Evolutionary conservation across 2,888 invertebrate genomes (phyloP).

Genomic region (Limnephilus marmoratus): DNA sequence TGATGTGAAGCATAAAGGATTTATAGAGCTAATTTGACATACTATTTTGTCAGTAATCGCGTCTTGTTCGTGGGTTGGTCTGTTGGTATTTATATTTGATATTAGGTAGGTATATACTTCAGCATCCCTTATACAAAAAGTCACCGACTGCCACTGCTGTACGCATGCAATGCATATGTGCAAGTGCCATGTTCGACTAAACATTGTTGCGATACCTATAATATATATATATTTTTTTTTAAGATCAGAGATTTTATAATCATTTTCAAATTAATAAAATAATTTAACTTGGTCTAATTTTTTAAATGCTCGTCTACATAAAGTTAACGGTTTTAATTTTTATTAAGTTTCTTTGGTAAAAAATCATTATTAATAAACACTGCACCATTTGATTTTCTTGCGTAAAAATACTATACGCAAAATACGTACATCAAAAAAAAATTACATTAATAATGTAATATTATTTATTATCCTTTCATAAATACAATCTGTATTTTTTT

Average conservation of each 20-base stretch:
- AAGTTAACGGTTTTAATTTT: not conserved
- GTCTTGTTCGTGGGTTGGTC: too few relatives aligned
- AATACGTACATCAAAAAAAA: not conserved
- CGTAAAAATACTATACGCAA: not conserved
- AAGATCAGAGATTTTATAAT: not conserved
- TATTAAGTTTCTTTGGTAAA: slow-evolving; percentile 11
- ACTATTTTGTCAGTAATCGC: too few relatives aligned
- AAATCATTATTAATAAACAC: slow-evolving; percentile 18
- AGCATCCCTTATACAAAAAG: too few relatives aligned
- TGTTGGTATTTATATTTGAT: too few relatives aligned
- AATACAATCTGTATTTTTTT: slow-evolving; percentile 20
- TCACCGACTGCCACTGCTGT: too few relatives aligned
- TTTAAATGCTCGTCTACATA: not conserved
- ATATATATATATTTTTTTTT: not conserved
- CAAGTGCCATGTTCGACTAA: not conserved
- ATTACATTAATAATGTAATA: slow-evolving; percentile 9
- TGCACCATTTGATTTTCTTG: slow-evolving; percentile 31
- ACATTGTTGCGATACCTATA: not conserved
- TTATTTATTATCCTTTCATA: not conserved
- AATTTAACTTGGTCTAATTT: not conserved
- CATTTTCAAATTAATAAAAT: not conserved
- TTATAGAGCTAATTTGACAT: too few relatives aligned
- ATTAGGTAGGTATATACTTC: too few relatives aligned
- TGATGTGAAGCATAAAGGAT: too few relatives aligned
- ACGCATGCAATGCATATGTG: too few relatives aligned